These are phyloP conservation scores for Willowsia nigromaculata DNA, from an alignment of 2,888 invertebrate genomes.

Conservation along the genomic window DNA sequence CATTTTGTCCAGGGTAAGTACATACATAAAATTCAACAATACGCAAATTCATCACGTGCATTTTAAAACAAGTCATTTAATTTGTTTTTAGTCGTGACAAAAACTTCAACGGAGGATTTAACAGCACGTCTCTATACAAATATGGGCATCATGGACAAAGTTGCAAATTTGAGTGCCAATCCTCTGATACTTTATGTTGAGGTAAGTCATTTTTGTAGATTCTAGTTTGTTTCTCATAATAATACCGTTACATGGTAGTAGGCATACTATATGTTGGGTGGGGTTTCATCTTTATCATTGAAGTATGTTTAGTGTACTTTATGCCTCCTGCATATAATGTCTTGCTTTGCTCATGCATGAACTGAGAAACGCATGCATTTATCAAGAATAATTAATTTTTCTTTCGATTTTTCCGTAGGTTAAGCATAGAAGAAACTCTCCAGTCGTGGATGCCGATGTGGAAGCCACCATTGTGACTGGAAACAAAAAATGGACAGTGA, in stretches of 20 bases:
- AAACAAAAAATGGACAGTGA: constrained; percentile 78
- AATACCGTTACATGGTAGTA: no score
- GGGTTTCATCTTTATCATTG: no score
- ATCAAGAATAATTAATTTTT: constrained; percentile 19
- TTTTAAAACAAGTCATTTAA: not conserved
- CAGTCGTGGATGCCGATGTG: constrained; percentile 78
- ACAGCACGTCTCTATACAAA: constrained; percentile 77
- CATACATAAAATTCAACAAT: not conserved
- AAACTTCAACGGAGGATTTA: constrained; percentile 78
- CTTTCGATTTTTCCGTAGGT: constrained; percentile 71
- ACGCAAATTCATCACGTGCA: not conserved
- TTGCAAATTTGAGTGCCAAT: constrained; percentile 77
- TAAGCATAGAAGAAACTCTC: constrained; percentile 76
- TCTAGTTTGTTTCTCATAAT: not conserved
- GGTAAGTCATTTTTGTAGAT: constrained; percentile 69
- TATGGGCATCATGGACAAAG: constrained; percentile 74
- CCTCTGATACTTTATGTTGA: constrained; percentile 77
- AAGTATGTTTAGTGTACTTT: no score
- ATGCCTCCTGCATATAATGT: no score
- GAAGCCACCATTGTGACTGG: constrained; percentile 77
- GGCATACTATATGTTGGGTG: no score
- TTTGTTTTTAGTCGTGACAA: constrained; percentile 75
- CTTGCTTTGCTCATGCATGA: no score
- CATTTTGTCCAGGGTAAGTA: constrained; percentile 73
- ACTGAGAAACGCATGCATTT: not conserved